A percentile compares a stretch with the other conserved stretches of the same genome.
These are phyloP conservation scores for Adelphocoris suturalis DNA, from an alignment of 2,888 invertebrate genomes.

Conservation along the genomic window DNA sequence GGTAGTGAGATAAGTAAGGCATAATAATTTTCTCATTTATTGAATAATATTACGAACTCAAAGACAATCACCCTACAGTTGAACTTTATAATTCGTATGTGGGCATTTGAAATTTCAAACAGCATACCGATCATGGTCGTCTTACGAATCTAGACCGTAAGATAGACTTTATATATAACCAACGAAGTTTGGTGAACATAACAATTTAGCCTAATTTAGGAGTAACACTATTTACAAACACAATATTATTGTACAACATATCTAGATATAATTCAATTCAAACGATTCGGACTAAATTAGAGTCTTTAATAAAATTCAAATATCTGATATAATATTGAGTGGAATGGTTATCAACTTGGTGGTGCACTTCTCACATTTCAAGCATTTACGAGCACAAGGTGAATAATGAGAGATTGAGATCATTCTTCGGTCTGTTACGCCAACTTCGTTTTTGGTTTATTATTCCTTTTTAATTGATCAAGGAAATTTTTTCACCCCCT, in stretches of 20 bases:
- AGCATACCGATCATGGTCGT: conserved; percentile 13
- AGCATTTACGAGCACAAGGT: too few species aligned
- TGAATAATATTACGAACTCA: conserved; percentile 6
- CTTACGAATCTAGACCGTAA: conserved; percentile 3
- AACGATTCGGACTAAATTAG: conserved; percentile 11
- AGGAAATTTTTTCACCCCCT: too few species aligned
- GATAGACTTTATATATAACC: conserved; percentile 46
- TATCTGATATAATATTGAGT: neutral
- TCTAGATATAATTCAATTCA: neutral
- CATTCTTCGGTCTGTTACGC: too few species aligned
- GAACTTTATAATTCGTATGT: neutral
- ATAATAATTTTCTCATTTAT: neutral
- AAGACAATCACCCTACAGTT: neutral
- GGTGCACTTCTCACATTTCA: too few species aligned
- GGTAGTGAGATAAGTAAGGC: neutral
- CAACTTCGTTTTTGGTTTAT: too few species aligned
- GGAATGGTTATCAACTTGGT: neutral
- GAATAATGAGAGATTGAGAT: too few species aligned
- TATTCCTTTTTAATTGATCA: too few species aligned
- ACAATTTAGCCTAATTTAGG: conserved; percentile 10
- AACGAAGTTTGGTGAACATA: conserved; percentile 32
- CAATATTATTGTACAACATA: neutral
- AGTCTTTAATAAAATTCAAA: neutral
- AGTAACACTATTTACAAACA: conserved; percentile 42
- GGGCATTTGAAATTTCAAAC: conserved; percentile 9